phyloP scores from a whole-genome alignment of 2,797 vertebrate genomes.

The Sebastes oblongus region DNA sequence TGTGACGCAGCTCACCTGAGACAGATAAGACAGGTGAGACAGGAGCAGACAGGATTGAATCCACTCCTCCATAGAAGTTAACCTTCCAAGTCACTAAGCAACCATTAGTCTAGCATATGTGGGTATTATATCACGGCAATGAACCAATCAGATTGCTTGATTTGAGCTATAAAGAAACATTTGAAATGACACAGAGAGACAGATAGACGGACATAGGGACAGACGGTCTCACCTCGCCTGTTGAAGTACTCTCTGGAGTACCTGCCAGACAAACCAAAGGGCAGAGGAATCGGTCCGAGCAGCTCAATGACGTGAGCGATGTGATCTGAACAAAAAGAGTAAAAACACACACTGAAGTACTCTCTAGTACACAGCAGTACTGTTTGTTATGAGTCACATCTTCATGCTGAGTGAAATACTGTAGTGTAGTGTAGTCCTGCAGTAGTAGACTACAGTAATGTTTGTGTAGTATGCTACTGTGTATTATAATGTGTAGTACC shows the following conservation, averaged over 20 bases:
- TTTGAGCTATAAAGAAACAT: not conserved
- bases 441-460: not conserved
- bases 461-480: too few species aligned
- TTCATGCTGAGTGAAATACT: not conserved
- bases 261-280: slow-evolving; percentile 95
- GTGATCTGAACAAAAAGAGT: slow-evolving; percentile 89
- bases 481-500: slow-evolving; percentile 64
- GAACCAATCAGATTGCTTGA: not conserved
- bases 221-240: slow-evolving; percentile 88
- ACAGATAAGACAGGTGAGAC: not conserved
- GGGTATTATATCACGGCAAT: not conserved
- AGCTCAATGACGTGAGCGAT: slow-evolving; percentile 99
- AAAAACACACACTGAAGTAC: not conserved
- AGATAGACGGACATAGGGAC: not conserved
- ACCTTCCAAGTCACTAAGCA: too few species aligned
- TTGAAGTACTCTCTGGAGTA: slow-evolving; percentile 99
- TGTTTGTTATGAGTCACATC: not conserved
- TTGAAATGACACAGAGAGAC: not conserved
- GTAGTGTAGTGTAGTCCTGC: not conserved
- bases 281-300: slow-evolving; percentile 92
- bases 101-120: too few species aligned
- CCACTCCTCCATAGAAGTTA: too few species aligned
- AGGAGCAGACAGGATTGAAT: not conserved
- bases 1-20: slow-evolving; percentile 95
- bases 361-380: not conserved